These are phyloP conservation scores for Melangyna quadrimaculata DNA, from an alignment of 2,888 invertebrate species.

Conservation along the genomic window DNA sequence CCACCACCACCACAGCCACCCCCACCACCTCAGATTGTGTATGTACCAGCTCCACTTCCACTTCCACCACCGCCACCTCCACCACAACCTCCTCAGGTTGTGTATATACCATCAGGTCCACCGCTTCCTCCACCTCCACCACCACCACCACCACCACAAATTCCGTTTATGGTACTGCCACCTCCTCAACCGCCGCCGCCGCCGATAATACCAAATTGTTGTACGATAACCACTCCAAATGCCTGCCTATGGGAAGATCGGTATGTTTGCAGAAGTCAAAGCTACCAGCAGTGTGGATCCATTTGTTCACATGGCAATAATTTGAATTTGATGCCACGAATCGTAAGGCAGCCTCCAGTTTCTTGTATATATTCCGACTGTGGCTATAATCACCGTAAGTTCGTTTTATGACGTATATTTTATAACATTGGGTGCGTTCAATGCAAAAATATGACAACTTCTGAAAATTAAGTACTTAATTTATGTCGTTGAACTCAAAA, in stretches of 20 bases:
- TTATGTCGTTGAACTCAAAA: too few species aligned
- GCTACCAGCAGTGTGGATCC: slow-evolving; percentile 74
- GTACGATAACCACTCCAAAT: slow-evolving; percentile 75
- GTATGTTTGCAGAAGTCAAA: slow-evolving; percentile 75
- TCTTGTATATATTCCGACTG: slow-evolving; percentile 71
- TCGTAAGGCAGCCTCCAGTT: slow-evolving; percentile 19
- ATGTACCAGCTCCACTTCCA: not conserved
- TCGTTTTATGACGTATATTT: not conserved
- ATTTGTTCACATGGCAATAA: slow-evolving; percentile 75
- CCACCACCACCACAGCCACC: not conserved
- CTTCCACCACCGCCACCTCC: not conserved
- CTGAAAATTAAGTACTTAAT: too few species aligned
- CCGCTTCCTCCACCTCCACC: too few species aligned
- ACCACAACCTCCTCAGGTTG: not conserved
- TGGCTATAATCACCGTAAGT: slow-evolving; percentile 44
- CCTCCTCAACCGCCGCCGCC: not conserved
- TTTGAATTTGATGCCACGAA: slow-evolving; percentile 74
- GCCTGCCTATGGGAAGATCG: slow-evolving; percentile 69
- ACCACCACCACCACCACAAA: not conserved
- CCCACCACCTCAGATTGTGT: not conserved
- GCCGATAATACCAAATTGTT: slow-evolving; percentile 71
- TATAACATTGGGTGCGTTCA: too few species aligned
- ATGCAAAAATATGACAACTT: too few species aligned
- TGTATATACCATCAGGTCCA: not conserved
- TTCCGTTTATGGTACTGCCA: not conserved